Conservation (phyloP, 1,140 invertebrate species). For the Andrena cerasifolii region DNA sequence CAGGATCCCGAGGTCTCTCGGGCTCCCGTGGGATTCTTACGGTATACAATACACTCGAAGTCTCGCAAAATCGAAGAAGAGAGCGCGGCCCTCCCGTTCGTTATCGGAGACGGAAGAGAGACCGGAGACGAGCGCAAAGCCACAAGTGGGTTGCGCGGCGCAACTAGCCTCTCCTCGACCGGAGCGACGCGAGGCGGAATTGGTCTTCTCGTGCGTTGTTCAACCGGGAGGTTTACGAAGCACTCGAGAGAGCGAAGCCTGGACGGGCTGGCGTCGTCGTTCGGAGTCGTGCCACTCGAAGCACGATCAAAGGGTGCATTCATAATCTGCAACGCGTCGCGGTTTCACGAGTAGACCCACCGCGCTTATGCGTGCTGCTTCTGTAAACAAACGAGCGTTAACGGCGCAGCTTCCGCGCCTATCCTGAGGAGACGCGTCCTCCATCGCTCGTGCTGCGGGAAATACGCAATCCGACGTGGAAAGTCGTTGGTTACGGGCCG, state of each 20-base stretch:
- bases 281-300: slow-evolving; percentile 45
- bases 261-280: slow-evolving; percentile 11
- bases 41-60: slow-evolving; percentile 29
- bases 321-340: slow-evolving; percentile 69
- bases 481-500: too few species aligned
- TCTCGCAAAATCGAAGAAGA: slow-evolving; percentile 32
- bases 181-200: slow-evolving; percentile 26
- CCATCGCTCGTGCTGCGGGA: not conserved
- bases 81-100: slow-evolving; percentile 10
- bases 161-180: not conserved
- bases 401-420: not conserved
- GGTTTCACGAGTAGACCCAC: slow-evolving; percentile 41
- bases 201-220: slow-evolving; percentile 45
- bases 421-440: not conserved
- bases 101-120: slow-evolving; percentile 38
- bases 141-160: slow-evolving; percentile 25
- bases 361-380: slow-evolving; percentile 42
- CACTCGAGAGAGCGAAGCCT: slow-evolving; percentile 40
- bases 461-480: not conserved
- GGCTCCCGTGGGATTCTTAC: slow-evolving; percentile 1
- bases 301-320: slow-evolving; percentile 66
- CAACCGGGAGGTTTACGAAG: slow-evolving; percentile 49
- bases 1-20: slow-evolving; percentile 15
- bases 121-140: slow-evolving; percentile 1
- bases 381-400: slow-evolving; percentile 46